Base-by-base conservation (phyloP, 2,113 vertebrate genomes). In the Phalacrocorax carbo region DNA sequence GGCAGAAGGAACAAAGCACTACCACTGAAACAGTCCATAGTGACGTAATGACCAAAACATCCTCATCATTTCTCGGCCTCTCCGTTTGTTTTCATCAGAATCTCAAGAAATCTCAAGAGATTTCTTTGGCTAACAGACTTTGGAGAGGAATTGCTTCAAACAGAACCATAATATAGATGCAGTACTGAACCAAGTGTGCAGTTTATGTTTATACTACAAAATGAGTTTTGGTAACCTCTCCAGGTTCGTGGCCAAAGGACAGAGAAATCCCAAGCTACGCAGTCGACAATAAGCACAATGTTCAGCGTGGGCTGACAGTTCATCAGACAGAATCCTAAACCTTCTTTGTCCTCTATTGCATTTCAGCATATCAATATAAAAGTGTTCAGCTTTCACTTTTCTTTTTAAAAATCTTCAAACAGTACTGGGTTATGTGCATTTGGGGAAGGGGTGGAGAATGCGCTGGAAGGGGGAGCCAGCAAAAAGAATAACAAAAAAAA, bases 51-150 rank as follows among this genome's bases (percentile, higher is more conserved):
- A 93, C 86, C 91, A 85, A 88, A 94, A 92, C 18, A 52, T 62
- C 79, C n/a, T 97, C 23, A 49, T 83, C 81, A 30, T 61, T 94
- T 96, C 77, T 90, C 13, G n/a, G 76, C 55, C 91, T 91, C 54
- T 96, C 86, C 22, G 7, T 92, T 79, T 97, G 94, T 98, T 98
- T 98, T 98, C 98, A 98, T 98, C 97, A 98, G 98, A 98, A 98
- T 88, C 97, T 98, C 93, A 96, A 95, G 91, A 96, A 98, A 98
- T 88, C 97, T 98, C 93, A 96, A 95, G 91, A 96, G 96, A 98
- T 98, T 99, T 99, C 99, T 99, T 99, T 99, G 99, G 99, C 99
- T 99, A 99, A 98, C 98, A 99, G 98, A 98, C 98, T 99, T 99
- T 98, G 98, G 98, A 99, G 98, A 99, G 97, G 98, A 98, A 98